Conservation (phyloP, 1,140 invertebrate genomes). For the Varroa destructor region DNA sequence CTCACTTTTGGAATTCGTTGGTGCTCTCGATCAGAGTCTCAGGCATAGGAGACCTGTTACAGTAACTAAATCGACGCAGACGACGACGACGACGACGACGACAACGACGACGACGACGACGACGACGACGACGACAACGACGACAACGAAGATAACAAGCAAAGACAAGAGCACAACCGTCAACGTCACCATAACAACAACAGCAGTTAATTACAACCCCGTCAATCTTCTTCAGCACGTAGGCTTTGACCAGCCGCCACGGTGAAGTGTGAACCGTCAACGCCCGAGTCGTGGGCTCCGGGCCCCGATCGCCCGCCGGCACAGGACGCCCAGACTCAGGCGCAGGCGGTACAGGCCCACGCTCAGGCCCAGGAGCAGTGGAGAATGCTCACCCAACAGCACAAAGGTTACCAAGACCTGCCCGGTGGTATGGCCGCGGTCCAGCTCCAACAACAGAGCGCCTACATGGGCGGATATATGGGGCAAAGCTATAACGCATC, state of each 20-base stretch:
- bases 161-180: neutral
- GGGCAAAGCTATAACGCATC: constrained; percentile 11
- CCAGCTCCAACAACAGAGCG: neutral
- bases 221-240: neutral
- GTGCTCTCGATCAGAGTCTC: too few species aligned
- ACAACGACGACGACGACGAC: neutral
- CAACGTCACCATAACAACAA: constrained; percentile 14
- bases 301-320: constrained; percentile 8
- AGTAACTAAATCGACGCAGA: constrained; percentile 2
- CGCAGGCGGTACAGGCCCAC: neutral
- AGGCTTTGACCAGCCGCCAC: neutral
- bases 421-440: constrained; percentile 17
- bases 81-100: constrained; percentile 20
- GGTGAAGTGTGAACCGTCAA: constrained; percentile 27
- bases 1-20: too few species aligned
- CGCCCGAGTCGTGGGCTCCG: constrained; percentile 26
- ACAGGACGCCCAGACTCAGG: neutral
- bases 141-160: too few species aligned
- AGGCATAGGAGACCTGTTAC: neutral
- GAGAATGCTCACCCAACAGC: constrained; percentile 28
- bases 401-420: constrained; percentile 25
- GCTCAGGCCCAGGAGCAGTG: constrained; percentile 19
- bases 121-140: too few species aligned
- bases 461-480: constrained; percentile 26
- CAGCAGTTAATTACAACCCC: neutral